Evolutionary conservation across 2,888 invertebrate genomes (phyloP).

Genomic region (Ophioninae sp.): DNA sequence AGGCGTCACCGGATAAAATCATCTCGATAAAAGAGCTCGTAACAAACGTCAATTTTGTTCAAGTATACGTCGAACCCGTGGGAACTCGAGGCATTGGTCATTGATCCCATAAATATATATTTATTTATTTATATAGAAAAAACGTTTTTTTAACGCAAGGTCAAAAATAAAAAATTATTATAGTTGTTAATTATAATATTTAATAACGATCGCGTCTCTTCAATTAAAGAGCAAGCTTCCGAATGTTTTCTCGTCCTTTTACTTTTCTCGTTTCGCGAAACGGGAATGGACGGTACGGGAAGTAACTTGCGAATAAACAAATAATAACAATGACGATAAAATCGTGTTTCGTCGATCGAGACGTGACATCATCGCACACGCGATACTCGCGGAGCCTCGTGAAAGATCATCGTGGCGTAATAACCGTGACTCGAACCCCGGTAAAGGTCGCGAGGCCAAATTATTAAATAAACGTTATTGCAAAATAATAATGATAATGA

Average conservation of each 20-base stretch:
- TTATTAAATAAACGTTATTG: neutral
- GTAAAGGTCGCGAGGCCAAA: neutral
- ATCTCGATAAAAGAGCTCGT: slow-evolving; percentile 12
- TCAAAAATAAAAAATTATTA: too few relatives aligned
- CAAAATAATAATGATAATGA: too few relatives aligned
- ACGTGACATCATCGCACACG: neutral
- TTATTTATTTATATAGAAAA: too few relatives aligned
- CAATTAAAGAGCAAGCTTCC: neutral
- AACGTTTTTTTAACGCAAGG: too few relatives aligned
- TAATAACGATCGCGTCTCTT: neutral
- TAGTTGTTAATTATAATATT: too few relatives aligned
- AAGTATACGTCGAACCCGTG: slow-evolving; percentile 43
- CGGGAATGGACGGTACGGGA: neutral
- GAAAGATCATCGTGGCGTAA: neutral
- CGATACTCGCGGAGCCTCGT: neutral
- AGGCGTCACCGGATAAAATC: slow-evolving; percentile 40
- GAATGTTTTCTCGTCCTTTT: neutral
- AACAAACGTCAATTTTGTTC: neutral
- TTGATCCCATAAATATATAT: slow-evolving; percentile 22
- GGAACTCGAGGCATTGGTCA: slow-evolving; percentile 56
- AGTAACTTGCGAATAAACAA: neutral
- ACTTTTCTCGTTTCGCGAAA: neutral
- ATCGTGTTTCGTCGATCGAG: neutral
- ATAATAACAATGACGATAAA: slow-evolving; percentile 5
- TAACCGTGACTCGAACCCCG: neutral